A percentile compares a stretch with the other conserved stretches of the same genome.
Evolutionary conservation across 2,888 invertebrate species (phyloP).

Genomic region (Zygaena filipendulae): DNA sequence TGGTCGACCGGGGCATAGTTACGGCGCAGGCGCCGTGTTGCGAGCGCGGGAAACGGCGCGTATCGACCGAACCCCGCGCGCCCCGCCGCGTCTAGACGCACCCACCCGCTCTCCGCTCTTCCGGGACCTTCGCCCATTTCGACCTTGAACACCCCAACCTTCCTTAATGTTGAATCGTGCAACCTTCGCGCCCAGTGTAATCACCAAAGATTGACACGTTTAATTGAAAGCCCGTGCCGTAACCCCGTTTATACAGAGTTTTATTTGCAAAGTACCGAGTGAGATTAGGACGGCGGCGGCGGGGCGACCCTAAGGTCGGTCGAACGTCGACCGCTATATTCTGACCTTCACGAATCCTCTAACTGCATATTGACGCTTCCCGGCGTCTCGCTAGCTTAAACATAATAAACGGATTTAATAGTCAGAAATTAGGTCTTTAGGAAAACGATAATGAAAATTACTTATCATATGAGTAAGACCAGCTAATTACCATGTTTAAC

Average conservation of each 20-base stretch:
- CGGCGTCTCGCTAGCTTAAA: slow-evolving; percentile 23
- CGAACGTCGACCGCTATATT: slow-evolving; percentile 47
- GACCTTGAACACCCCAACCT: slow-evolving; percentile 67
- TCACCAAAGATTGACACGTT: slow-evolving; percentile 34
- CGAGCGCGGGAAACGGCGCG: slow-evolving; percentile 64
- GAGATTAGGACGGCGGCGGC: slow-evolving; percentile 18
- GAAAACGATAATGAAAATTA: no score
- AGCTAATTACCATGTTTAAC: no score
- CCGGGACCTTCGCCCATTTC: slow-evolving; percentile 61
- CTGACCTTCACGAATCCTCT: slow-evolving; percentile 53
- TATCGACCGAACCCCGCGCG: slow-evolving; percentile 56
- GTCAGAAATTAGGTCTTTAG: no score
- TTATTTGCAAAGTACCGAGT: neutral
- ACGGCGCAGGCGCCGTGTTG: slow-evolving; percentile 54
- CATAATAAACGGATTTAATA: slow-evolving; percentile 22
- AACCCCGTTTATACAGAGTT: neutral
- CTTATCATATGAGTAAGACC: no score
- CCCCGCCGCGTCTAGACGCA: slow-evolving; percentile 62
- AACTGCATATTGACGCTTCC: no score
- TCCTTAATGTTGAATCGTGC: slow-evolving; percentile 57
- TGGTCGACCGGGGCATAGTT: slow-evolving; percentile 29
- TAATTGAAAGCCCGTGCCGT: slow-evolving; percentile 27
- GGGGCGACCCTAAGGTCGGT: slow-evolving; percentile 33
- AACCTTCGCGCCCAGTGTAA: slow-evolving; percentile 34
- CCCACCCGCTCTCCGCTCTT: slow-evolving; percentile 54